Conservation (phyloP, 2,113 vertebrate genomes). For the Conger conger region DNA sequence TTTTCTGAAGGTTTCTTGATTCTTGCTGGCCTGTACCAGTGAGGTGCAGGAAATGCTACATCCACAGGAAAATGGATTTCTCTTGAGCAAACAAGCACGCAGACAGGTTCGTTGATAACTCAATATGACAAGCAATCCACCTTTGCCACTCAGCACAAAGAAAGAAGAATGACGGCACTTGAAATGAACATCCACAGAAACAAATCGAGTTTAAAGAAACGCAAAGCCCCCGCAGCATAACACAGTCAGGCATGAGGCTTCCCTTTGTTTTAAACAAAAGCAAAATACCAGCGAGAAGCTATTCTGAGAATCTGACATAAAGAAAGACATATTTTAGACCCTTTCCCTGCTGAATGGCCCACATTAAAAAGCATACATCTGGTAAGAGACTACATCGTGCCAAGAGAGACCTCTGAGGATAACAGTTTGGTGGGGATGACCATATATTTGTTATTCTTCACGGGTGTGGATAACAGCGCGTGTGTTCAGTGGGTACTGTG, state of each 20-base stretch:
- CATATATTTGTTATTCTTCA: too few species aligned
- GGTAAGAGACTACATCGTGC: neutral
- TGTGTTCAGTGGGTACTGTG: too few species aligned
- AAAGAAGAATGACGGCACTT: neutral
- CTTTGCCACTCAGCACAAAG: neutral
- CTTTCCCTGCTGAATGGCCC: neutral
- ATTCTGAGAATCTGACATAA: neutral
- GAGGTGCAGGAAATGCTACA: neutral
- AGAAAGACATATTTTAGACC: neutral
- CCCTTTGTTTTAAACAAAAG: neutral
- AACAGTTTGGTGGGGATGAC: neutral
- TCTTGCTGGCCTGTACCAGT: neutral
- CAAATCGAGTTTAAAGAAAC: neutral
- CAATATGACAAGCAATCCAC: slow-evolving; percentile 5
- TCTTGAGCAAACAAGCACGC: neutral
- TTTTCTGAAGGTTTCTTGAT: neutral
- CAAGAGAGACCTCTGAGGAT: neutral
- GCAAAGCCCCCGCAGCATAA: neutral
- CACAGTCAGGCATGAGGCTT: neutral
- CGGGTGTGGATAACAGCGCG: too few species aligned
- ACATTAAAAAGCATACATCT: neutral
- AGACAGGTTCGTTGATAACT: neutral
- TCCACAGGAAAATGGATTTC: neutral
- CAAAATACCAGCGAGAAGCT: neutral
- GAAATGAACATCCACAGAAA: neutral